phyloP scores from a whole-genome alignment of 2,888 invertebrate genomes.

The Acheta domesticus region DNA sequence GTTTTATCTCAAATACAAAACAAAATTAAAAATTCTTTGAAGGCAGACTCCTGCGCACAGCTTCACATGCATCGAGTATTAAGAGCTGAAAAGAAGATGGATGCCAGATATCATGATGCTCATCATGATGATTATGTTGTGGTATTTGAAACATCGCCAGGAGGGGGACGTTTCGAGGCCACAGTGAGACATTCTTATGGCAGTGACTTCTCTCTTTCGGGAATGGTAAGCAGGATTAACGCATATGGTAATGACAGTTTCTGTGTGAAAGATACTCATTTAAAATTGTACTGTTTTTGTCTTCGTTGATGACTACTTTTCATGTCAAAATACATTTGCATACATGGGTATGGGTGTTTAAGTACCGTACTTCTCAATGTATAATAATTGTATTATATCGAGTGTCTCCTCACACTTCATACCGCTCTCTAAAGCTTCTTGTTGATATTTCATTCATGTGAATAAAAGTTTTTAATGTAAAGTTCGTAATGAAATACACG shows the following conservation, averaged over 20 bases:
- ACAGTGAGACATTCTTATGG: constrained; percentile 52
- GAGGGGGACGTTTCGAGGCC: constrained; percentile 65
- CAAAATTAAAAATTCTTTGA: constrained; percentile 41
- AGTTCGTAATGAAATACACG: too few species aligned
- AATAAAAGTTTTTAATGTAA: too few species aligned
- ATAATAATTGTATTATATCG: too few species aligned
- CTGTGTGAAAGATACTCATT: constrained; percentile 53
- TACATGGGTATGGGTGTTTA: too few species aligned
- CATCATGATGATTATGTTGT: constrained; percentile 57
- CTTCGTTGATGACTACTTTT: too few species aligned
- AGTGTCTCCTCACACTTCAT: too few species aligned
- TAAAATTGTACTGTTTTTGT: constrained; percentile 61
- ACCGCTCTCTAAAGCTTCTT: too few species aligned
- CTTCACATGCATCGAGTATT: constrained; percentile 54
- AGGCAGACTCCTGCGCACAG: constrained; percentile 49
- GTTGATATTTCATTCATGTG: too few species aligned
- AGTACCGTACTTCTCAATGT: too few species aligned
- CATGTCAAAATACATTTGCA: too few species aligned
- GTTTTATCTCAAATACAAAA: constrained; percentile 49
- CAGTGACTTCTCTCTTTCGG: constrained; percentile 51
- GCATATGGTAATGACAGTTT: constrained; percentile 52
- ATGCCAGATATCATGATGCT: constrained; percentile 30
- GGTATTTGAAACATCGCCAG: constrained; percentile 66
- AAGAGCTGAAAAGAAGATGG: constrained; percentile 50
- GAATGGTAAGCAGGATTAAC: constrained; percentile 59